Evolutionary conservation across 2,888 invertebrate genomes (phyloP).

Genomic region (Petrophora chlorosata): DNA sequence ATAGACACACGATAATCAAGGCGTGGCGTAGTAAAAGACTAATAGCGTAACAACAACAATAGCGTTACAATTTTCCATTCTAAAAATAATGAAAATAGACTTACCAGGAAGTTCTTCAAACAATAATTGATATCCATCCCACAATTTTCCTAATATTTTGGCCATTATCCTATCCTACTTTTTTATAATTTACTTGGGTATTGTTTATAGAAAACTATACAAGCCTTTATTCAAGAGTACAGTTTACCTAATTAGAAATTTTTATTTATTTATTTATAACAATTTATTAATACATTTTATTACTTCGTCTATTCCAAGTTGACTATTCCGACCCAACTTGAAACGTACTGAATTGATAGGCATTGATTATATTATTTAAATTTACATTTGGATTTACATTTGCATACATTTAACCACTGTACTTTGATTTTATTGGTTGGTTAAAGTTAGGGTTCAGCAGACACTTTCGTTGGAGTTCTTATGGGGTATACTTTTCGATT

Average conservation of each 20-base stretch:
- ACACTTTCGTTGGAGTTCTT: too few species aligned
- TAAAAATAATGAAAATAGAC: constrained; percentile 20
- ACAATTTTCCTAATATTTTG: constrained; percentile 55
- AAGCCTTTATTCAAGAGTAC: too few species aligned
- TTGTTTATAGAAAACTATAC: too few species aligned
- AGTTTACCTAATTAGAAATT: too few species aligned
- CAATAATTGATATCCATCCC: constrained; percentile 55
- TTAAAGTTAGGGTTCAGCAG: not conserved
- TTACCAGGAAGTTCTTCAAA: constrained; percentile 69
- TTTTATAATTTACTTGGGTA: too few species aligned
- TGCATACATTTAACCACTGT: constrained; percentile 8
- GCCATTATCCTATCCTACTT: constrained; percentile 71
- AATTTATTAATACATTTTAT: constrained; percentile 4
- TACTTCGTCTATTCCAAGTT: not conserved
- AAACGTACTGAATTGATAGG: not conserved
- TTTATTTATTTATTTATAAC: not conserved
- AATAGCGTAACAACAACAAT: too few species aligned
- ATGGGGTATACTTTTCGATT: too few species aligned
- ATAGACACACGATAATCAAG: too few species aligned
- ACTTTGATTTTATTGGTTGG: not conserved
- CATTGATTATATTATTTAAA: not conserved
- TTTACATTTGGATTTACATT: constrained; percentile 1
- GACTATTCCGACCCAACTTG: not conserved
- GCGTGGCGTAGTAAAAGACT: too few species aligned
- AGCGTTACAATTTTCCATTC: too few species aligned